Evolutionary conservation across 2,113 vertebrate genomes (phyloP), one percentile per base, ranked within the genome.

Genomic region (Smithornis capensis): DNA sequence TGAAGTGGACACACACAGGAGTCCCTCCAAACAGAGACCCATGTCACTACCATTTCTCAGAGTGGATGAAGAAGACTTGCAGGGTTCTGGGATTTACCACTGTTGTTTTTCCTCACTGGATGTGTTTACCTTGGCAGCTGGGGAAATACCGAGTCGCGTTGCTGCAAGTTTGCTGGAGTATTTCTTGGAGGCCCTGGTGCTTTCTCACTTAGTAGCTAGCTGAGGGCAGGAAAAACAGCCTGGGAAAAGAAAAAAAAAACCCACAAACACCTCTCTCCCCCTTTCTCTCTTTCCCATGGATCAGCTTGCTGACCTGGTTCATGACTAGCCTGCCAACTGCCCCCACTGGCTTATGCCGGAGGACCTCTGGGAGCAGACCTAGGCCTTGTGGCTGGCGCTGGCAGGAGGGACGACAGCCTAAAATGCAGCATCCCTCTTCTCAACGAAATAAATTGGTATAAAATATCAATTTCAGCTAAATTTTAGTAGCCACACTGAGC

Each of bases 111-210:
- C 64, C 38, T 75, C 69, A 37, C 73, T 90, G 69, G 53, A 77
- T 59, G 42, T 69, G 40, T 90, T 94, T 86, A 59, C 76, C 52
- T 93, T 87, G 64, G 92, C 73, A 92, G 56, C 24, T 47, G 38
- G 38, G 44, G 49, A 87, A 89, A 65, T 47, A 50, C 18, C 3
- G 4, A 90, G 67, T 42, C 0, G 0, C 0, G 1, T 37, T 53
- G 42, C 90, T 74, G 31, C 44, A 95, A 67, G 68, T 77, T 95
- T 47, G 45, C 71, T 70, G 75, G 63, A 86, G 45, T 31, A 19
- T 55, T 88, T 86, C 37, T 85, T 82, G 50, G 75, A 95, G 50
- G 75, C 29, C 45, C 31, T 1, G 1, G 44, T 59, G 62, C 38
- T 90, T 65, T 90, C 56, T 84, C 2, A 5, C 50, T 65, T 40